Percentiles rank a stretch among this genome's conserved stretches.
phyloP scores from a whole-genome alignment of 2,797 vertebrate species.

The Hypotaenidia philippensis region DNA sequence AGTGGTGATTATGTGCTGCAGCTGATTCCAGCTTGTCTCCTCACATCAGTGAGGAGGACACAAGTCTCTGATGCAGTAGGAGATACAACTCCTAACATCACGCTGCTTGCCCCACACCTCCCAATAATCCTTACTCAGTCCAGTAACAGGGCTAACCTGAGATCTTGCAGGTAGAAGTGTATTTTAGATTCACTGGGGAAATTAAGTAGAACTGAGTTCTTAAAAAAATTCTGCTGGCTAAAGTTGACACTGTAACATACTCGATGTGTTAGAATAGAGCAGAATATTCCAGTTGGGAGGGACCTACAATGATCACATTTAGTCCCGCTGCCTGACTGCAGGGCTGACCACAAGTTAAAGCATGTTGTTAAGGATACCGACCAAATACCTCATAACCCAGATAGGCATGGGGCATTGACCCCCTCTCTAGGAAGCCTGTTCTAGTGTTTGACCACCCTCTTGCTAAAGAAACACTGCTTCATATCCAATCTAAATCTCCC shows the following conservation, averaged over 20 bases:
- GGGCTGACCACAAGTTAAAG: not conserved
- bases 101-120: not conserved
- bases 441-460: no score
- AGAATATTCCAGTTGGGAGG: not conserved
- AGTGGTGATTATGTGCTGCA: not conserved
- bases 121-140: not conserved
- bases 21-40: not conserved
- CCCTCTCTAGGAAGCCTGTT: no score
- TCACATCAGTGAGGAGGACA: not conserved
- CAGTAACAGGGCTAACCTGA: not conserved
- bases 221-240: not conserved
- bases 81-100: not conserved
- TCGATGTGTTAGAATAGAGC: fast-evolving
- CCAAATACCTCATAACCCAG: no score
- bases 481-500: not conserved
- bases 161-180: not conserved
- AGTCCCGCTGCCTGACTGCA: not conserved
- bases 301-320: not conserved
- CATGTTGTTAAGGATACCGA: no score
- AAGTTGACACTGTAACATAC: not conserved
- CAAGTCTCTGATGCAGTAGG: not conserved
- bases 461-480: no score
- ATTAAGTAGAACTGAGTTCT: not conserved
- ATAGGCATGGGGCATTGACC: no score
- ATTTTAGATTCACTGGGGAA: not conserved